These are phyloP conservation scores for Laodelphax striatellus DNA, from an alignment of 1,140 invertebrate species.

Conservation along the genomic window DNA sequence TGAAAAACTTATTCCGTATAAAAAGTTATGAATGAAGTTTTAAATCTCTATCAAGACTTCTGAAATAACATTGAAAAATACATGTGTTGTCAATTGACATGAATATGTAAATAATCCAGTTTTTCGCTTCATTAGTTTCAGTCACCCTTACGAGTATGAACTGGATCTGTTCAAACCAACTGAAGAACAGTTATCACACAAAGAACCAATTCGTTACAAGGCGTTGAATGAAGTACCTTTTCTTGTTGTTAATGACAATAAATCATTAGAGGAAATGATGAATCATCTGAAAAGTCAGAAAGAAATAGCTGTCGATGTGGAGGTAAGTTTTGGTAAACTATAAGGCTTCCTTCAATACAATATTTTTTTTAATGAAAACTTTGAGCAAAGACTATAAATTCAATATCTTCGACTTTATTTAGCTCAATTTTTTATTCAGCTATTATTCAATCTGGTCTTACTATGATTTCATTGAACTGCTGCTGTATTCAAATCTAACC, in stretches of 20 bases:
- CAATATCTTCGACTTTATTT: too few relatives aligned
- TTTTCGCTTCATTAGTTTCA: slow-evolving; percentile 40
- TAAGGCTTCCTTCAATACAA: too few relatives aligned
- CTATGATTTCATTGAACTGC: too few relatives aligned
- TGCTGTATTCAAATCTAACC: too few relatives aligned
- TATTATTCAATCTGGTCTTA: too few relatives aligned
- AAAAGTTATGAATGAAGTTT: too few relatives aligned
- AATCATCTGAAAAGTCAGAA: slow-evolving; percentile 48
- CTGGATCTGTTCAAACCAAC: slow-evolving; percentile 53
- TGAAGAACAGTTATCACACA: slow-evolving; percentile 34
- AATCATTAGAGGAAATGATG: slow-evolving; percentile 52
- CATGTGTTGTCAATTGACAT: not conserved
- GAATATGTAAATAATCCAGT: not conserved
- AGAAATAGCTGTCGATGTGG: slow-evolving; percentile 79
- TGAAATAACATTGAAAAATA: too few relatives aligned
- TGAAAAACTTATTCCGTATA: too few relatives aligned
- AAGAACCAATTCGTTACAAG: slow-evolving; percentile 34
- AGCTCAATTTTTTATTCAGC: too few relatives aligned
- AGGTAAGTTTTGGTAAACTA: slow-evolving; percentile 34
- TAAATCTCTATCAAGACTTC: too few relatives aligned
- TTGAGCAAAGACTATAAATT: too few relatives aligned
- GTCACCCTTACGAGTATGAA: slow-evolving; percentile 86
- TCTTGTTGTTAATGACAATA: slow-evolving; percentile 51
- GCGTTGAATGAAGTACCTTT: slow-evolving; percentile 50
- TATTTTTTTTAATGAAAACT: too few relatives aligned